phyloP scores from a whole-genome alignment of 2,797 vertebrate genomes.

The Tiaroga cobitis region DNA sequence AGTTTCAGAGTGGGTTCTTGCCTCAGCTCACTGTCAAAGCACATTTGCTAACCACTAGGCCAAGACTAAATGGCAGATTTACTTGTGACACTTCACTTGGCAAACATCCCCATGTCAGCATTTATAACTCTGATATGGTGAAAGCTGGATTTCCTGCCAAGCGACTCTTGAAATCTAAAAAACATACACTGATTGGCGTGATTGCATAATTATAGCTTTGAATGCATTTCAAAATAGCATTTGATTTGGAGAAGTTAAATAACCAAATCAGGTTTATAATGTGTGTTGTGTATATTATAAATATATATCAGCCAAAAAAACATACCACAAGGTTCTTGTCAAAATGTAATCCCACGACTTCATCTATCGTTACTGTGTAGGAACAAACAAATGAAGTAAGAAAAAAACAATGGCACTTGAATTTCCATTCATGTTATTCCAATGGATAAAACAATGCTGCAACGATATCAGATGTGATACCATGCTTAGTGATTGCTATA shows the following conservation, averaged over 20 bases:
- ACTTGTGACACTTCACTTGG: constrained; percentile 22
- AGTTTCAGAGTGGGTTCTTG: no score
- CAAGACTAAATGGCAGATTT: constrained; percentile 19
- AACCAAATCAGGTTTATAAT: not conserved
- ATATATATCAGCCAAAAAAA: not conserved
- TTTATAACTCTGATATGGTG: constrained; percentile 23
- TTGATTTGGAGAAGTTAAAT: not conserved
- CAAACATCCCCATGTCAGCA: not conserved
- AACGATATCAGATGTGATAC: not conserved
- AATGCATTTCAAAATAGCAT: not conserved
- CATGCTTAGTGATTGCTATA: not conserved
- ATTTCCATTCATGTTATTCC: not conserved
- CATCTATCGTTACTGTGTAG: not conserved
- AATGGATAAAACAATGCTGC: not conserved
- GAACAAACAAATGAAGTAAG: not conserved
- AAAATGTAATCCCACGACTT: not conserved
- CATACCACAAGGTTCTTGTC: not conserved
- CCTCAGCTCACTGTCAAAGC: not conserved
- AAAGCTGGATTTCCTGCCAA: constrained; percentile 10
- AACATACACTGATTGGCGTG: not conserved
- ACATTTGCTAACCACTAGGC: not conserved
- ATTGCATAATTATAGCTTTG: constrained; percentile 13
- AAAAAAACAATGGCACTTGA: not conserved
- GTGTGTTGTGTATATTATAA: no score
- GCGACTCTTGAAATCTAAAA: constrained; percentile 3